These are phyloP conservation scores for Ctenoplectra terminalis DNA, from an alignment of 1,140 invertebrate genomes.

Conservation along the genomic window DNA sequence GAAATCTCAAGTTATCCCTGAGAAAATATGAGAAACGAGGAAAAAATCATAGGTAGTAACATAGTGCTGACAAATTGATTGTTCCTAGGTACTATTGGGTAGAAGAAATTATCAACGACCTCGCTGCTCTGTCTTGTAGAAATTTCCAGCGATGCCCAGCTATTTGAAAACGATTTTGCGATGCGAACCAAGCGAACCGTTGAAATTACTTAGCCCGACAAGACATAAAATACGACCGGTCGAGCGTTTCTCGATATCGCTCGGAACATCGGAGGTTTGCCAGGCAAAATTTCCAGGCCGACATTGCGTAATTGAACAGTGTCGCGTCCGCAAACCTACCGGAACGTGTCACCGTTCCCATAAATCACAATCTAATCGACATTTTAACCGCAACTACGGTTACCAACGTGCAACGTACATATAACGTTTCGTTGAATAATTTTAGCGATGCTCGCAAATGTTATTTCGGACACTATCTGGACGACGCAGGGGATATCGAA, in stretches of 20 bases:
- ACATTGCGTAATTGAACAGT: constrained; percentile 40
- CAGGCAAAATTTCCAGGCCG: constrained; percentile 22
- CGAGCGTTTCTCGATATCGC: neutral
- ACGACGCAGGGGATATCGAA: no score
- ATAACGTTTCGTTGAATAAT: constrained; percentile 57
- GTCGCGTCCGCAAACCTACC: constrained; percentile 34
- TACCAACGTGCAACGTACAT: neutral
- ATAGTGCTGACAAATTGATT: no score
- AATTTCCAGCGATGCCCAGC: neutral
- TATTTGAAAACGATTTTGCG: neutral
- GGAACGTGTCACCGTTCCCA: constrained; percentile 40
- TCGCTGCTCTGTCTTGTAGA: neutral
- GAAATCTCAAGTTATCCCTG: neutral
- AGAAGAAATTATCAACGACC: neutral
- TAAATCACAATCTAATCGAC: constrained; percentile 60
- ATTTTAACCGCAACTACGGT: constrained; percentile 53
- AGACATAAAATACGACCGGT: neutral
- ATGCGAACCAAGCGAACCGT: neutral
- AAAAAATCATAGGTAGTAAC: no score
- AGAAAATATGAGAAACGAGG: neutral
- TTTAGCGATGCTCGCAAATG: constrained; percentile 11
- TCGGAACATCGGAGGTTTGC: neutral
- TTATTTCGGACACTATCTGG: neutral
- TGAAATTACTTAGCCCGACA: constrained; percentile 22
- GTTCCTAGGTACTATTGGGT: neutral